Percentiles rank a stretch among this genome's conserved stretches.
These are phyloP conservation scores for Eremobia ochroleuca DNA, from an alignment of 2,888 invertebrate genomes.

Conservation along the genomic window DNA sequence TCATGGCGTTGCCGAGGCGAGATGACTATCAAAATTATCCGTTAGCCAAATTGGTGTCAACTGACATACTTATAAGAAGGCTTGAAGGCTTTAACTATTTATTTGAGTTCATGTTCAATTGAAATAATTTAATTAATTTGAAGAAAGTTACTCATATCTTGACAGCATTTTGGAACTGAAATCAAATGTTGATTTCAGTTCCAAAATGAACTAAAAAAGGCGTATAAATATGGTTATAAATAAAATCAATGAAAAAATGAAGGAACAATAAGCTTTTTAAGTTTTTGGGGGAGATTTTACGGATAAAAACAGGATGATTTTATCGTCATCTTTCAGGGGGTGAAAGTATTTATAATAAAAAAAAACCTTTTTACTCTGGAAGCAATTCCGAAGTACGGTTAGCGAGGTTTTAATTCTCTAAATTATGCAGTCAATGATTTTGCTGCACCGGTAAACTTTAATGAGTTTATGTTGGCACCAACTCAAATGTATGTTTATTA, in stretches of 20 bases:
- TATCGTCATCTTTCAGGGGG: neutral
- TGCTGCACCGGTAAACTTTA: neutral
- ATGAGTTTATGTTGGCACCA: neutral
- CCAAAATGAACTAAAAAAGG: neutral
- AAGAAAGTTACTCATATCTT: neutral
- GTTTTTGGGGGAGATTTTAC: neutral
- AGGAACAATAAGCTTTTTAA: neutral
- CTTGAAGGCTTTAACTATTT: neutral
- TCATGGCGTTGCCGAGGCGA: constrained; percentile 24
- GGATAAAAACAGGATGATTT: neutral
- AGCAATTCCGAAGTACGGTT: neutral
- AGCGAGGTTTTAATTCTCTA: neutral
- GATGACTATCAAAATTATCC: constrained; percentile 52
- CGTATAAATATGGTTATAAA: neutral
- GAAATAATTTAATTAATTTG: neutral
- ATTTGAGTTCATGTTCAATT: neutral
- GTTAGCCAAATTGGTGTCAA: constrained; percentile 49
- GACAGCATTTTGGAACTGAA: too few relatives aligned
- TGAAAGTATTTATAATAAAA: neutral
- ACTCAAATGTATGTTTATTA: too few relatives aligned
- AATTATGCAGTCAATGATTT: neutral
- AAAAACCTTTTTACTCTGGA: neutral
- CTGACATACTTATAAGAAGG: constrained; percentile 1
- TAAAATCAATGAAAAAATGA: neutral
- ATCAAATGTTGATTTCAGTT: neutral